phyloP scores from a whole-genome alignment of 2,113 vertebrate species.

The Entomyzon cyanotis region DNA sequence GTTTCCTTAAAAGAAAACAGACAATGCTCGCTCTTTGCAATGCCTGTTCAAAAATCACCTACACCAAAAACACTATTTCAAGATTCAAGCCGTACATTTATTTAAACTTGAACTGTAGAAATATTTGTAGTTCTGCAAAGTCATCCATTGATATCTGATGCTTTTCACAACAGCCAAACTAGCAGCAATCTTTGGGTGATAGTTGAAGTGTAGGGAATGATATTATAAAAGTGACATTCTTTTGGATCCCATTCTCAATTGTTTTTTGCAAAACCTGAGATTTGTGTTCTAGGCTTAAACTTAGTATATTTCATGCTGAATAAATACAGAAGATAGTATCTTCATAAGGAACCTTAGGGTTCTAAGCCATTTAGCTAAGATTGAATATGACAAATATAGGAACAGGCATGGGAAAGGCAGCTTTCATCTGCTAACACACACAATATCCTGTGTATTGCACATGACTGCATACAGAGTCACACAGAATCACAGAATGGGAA shows the following conservation, averaged over 20 bases:
- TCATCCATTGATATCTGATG: not conserved
- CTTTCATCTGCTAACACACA: not conserved
- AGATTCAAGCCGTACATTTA: not conserved
- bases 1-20: not conserved
- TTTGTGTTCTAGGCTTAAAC: not conserved
- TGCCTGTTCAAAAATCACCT: not conserved
- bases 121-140: not conserved
- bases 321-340: not conserved
- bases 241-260: not conserved
- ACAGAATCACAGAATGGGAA: not conserved
- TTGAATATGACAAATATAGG: not conserved
- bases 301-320: not conserved
- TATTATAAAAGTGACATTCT: not conserved
- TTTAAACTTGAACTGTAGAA: not conserved
- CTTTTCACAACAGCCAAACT: not conserved
- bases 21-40: not conserved
- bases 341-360: not conserved
- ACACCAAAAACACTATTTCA: not conserved
- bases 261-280: not conserved
- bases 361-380: not conserved
- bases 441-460: not conserved
- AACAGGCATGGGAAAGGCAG: not conserved
- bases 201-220: not conserved
- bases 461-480: not conserved
- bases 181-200: not conserved